Conservation (phyloP, 2,797 vertebrate genomes). For the Falco cherrug region DNA sequence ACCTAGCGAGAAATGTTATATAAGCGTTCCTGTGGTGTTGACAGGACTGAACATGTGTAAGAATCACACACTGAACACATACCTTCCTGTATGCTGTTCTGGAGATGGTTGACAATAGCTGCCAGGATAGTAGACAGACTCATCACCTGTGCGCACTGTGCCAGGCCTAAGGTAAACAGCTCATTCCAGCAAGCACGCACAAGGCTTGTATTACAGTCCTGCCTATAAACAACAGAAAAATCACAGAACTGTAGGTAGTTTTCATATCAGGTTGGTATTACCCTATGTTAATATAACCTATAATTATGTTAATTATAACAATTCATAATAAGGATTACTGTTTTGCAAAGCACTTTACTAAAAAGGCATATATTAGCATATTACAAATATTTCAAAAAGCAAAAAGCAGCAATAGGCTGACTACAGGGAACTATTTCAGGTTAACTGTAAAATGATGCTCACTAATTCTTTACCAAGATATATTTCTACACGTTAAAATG, state of each 20-base stretch:
- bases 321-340: neutral
- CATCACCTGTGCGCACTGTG: slow-evolving; percentile 97
- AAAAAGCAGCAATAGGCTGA: neutral
- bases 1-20: neutral
- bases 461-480: neutral
- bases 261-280: neutral
- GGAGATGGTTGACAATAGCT: slow-evolving; percentile 96
- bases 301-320: neutral
- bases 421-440: neutral
- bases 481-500: slow-evolving; percentile 1
- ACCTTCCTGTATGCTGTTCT: slow-evolving; percentile 97
- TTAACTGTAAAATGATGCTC: neutral
- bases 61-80: slow-evolving; percentile 20
- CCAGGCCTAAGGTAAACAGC: slow-evolving; percentile 94
- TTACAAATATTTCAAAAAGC: neutral
- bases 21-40: neutral
- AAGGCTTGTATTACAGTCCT: slow-evolving; percentile 94
- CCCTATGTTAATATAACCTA: neutral
- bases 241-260: neutral
- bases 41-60: neutral
- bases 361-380: neutral
- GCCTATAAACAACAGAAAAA: slow-evolving; percentile 77
- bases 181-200: slow-evolving; percentile 98
- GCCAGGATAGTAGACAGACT: slow-evolving; percentile 95
- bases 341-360: neutral